Percentiles rank a stretch among this genome's conserved stretches.
These are phyloP conservation scores for Acinonyx jubatus DNA, from an alignment of 2,113 vertebrate genomes.

Conservation along the genomic window DNA sequence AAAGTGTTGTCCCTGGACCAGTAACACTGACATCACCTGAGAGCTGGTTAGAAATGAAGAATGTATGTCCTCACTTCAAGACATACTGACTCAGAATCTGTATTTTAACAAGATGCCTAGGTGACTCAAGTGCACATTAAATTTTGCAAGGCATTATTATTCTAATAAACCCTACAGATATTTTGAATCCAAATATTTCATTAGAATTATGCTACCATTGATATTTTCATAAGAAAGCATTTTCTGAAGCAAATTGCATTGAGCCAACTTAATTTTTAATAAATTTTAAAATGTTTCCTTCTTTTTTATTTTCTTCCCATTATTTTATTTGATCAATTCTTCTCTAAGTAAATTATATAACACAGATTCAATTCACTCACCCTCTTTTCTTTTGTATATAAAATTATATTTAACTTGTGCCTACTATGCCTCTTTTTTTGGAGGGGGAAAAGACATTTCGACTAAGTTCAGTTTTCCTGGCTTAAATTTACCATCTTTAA, in stretches of 20 bases:
- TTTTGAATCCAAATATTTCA: slow-evolving; percentile 40
- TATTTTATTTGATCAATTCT: slow-evolving; percentile 17
- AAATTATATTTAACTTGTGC: neutral
- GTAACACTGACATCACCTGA: neutral
- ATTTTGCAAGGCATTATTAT: neutral
- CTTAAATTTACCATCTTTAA: neutral
- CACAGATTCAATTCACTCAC: neutral
- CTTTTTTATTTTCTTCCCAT: neutral
- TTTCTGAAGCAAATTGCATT: neutral
- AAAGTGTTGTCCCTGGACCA: neutral
- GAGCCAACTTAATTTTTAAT: slow-evolving; percentile 49
- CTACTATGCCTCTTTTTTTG: neutral
- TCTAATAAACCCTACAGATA: neutral
- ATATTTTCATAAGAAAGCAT: slow-evolving; percentile 19
- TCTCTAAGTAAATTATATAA: slow-evolving; percentile 32
- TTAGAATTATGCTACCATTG: slow-evolving; percentile 9
- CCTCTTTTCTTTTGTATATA: neutral
- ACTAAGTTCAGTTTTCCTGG: neutral
- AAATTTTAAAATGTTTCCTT: slow-evolving; percentile 9
- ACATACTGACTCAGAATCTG: neutral
- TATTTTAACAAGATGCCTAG: neutral
- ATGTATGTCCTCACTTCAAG: neutral
- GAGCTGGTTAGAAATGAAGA: neutral
- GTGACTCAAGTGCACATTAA: neutral
- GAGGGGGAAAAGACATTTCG: neutral